Conservation (phyloP, 2,888 invertebrate species). For the Lydus trimaculatus region DNA sequence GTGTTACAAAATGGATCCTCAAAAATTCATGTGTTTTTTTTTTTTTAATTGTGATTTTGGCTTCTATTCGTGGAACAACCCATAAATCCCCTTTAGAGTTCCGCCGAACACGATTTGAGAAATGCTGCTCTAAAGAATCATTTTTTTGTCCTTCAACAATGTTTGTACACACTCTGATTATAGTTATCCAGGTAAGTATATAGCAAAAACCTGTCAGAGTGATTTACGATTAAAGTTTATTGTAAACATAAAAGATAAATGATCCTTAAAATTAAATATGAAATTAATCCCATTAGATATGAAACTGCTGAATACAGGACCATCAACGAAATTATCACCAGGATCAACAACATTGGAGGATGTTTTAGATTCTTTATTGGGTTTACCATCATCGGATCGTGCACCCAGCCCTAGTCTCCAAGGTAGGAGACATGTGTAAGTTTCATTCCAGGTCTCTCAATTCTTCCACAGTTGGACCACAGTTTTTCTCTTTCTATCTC, state of each 20-base stretch:
- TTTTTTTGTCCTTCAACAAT: too few species aligned
- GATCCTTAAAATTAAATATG: background rate
- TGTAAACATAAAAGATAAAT: background rate
- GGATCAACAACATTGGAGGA: constrained; percentile 91
- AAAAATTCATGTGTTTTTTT: too few species aligned
- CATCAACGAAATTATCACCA: constrained; percentile 71
- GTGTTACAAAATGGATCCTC: too few species aligned
- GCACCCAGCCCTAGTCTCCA: constrained; percentile 77
- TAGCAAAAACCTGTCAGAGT: background rate
- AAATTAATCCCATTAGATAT: constrained; percentile 41
- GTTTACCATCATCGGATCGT: constrained; percentile 80
- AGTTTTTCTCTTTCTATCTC: constrained; percentile 3
- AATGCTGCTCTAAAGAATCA: background rate
- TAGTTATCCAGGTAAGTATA: background rate
- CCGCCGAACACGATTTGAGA: too few species aligned
- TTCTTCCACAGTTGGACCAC: constrained; percentile 24
- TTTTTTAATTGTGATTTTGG: too few species aligned
- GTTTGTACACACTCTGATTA: constrained; percentile 1
- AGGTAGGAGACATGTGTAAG: constrained; percentile 82
- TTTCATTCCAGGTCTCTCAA: constrained; percentile 66
- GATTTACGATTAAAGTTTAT: too few species aligned
- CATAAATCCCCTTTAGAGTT: too few species aligned
- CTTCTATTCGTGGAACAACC: too few species aligned
- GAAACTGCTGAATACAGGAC: constrained; percentile 61
- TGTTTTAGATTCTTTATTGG: constrained; percentile 90